phyloP scores from a whole-genome alignment of 92 coral and sea anemone genomes.

The Zoanthus gigantus region DNA sequence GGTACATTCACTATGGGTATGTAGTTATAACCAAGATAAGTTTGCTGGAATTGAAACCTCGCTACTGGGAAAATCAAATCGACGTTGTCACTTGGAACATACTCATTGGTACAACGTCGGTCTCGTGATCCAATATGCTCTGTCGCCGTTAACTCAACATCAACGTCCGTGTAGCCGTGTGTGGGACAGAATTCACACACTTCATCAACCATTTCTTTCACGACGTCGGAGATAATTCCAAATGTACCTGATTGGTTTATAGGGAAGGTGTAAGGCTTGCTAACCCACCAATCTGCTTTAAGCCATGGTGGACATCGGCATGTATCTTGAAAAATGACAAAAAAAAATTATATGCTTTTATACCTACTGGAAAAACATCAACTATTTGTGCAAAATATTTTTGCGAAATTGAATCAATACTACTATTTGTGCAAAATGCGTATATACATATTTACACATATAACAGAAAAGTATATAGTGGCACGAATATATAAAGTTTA shows the following conservation, averaged over 20 bases:
- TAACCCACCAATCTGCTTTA: neutral
- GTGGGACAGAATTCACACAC: constrained; percentile 7
- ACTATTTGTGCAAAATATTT: too few species aligned
- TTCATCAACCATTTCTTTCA: neutral
- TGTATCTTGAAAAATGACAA: neutral
- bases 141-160: neutral
- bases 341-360: neutral
- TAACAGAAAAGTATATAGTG: too few species aligned
- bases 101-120: neutral
- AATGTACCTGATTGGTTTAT: neutral
- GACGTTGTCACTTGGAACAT: neutral
- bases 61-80: constrained; percentile 9
- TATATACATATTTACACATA: too few species aligned
- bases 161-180: constrained; percentile 14
- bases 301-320: constrained; percentile 23
- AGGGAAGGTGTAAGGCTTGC: constrained; percentile 1
- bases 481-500: too few species aligned
- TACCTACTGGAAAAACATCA: too few species aligned
- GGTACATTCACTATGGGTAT: constrained; percentile 1
- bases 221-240: neutral
- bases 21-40: neutral
- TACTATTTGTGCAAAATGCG: too few species aligned
- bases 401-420: too few species aligned
- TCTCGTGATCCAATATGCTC: neutral
- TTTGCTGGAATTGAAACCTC: neutral